Percentiles rank a stretch among this genome's conserved stretches.
phyloP scores from a whole-genome alignment of 2,797 vertebrate species.

The Sebastes iracundus region DNA sequence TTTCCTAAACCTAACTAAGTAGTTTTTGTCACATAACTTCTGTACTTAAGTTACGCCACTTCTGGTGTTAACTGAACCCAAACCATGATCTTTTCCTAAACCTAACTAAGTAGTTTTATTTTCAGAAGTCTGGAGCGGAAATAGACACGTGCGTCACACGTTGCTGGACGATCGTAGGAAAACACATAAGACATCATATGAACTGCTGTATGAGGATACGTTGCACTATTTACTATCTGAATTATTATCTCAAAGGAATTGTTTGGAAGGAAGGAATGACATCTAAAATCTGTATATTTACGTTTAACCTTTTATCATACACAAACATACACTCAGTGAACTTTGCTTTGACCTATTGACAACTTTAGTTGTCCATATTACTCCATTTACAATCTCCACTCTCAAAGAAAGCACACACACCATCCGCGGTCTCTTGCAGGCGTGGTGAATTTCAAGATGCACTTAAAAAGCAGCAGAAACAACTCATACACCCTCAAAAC shows the following conservation, averaged over 20 bases:
- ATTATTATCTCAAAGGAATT: background rate
- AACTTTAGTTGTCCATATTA: conserved; percentile 22
- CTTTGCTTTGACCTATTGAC: conserved; percentile 30
- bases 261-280: background rate
- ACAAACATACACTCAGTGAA: background rate
- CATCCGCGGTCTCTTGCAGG: conserved; percentile 29
- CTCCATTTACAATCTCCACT: conserved; percentile 49
- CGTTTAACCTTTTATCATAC: background rate
- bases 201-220: background rate
- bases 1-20: too few relatives aligned
- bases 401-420: conserved; percentile 43
- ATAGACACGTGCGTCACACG: background rate
- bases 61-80: too few relatives aligned
- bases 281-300: background rate
- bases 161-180: background rate
- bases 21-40: too few relatives aligned
- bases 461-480: conserved; percentile 75
- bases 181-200: background rate
- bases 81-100: too few relatives aligned
- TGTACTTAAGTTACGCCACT: too few relatives aligned
- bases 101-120: background rate
- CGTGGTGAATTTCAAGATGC: conserved; percentile 70
- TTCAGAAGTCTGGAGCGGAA: background rate
- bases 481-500: conserved; percentile 74
- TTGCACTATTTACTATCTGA: background rate